Evolutionary conservation across 2,888 invertebrate genomes (phyloP).

Genomic region (Odontocerum albicorne): DNA sequence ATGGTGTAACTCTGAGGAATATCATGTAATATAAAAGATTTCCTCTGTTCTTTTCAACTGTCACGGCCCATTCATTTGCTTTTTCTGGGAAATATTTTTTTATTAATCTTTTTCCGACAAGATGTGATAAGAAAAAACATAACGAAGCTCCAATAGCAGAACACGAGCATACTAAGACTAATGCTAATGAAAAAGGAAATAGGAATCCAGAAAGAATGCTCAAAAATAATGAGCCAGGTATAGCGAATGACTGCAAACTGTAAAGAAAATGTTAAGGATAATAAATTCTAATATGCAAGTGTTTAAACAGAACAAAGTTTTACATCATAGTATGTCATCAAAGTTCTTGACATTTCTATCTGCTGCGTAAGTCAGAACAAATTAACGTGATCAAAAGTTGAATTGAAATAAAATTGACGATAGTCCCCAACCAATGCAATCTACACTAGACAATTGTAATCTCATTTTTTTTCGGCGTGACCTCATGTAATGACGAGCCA

Average conservation of each 20-base stretch:
- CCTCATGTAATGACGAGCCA: too few species aligned
- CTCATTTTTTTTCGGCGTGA: too few species aligned
- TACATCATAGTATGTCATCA: too few species aligned
- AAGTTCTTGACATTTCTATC: too few species aligned
- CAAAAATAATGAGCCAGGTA: constrained; percentile 97
- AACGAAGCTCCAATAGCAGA: constrained; percentile 95
- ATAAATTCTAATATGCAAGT: too few species aligned
- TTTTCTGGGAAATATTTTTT: constrained; percentile 86
- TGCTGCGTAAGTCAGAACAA: too few species aligned
- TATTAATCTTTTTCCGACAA: constrained; percentile 85
- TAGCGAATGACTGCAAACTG: constrained; percentile 98
- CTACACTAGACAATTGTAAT: too few species aligned
- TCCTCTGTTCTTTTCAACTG: constrained; percentile 83
- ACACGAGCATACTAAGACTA: constrained; percentile 87
- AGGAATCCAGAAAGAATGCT: constrained; percentile 97
- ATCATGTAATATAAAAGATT: constrained; percentile 95
- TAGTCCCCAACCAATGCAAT: too few species aligned
- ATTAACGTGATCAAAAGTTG: too few species aligned
- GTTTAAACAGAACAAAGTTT: too few species aligned
- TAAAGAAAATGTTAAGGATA: constrained; percentile 44
- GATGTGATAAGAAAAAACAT: constrained; percentile 90
- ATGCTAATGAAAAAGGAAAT: constrained; percentile 89
- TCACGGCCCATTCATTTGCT: constrained; percentile 81
- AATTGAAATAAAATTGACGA: too few species aligned
- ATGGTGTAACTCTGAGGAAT: constrained; percentile 95